Conservation (phyloP, 53 echinoderm and acorn worm genomes). For the Holothuria leucospilota region DNA sequence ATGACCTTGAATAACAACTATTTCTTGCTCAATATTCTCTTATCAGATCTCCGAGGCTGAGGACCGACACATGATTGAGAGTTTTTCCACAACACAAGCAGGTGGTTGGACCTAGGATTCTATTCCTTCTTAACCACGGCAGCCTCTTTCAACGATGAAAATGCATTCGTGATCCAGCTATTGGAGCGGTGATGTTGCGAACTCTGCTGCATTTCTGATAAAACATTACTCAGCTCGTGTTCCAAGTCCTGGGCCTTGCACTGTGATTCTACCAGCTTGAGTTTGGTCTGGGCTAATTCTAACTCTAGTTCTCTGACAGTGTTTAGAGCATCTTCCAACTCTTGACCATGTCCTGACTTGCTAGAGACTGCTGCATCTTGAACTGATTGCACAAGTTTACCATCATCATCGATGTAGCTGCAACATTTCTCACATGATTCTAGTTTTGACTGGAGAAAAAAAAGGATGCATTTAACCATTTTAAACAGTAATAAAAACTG, state of each 20-base stretch:
- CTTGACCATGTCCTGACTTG: constrained; percentile 27
- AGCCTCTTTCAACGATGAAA: constrained; percentile 85
- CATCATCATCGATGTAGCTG: constrained; percentile 72
- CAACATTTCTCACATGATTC: constrained; percentile 81
- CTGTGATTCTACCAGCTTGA: constrained; percentile 93
- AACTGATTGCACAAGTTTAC: constrained; percentile 75
- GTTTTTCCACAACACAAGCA: no score
- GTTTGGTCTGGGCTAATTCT: constrained; percentile 96
- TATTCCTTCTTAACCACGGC: constrained; percentile 69
- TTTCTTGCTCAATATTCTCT: no score
- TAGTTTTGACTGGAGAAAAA: constrained; percentile 67
- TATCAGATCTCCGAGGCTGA: no score
- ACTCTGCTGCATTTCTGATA: constrained; percentile 75
- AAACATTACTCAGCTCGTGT: constrained; percentile 79
- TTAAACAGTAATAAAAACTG: no score
- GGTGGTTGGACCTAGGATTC: neutral
- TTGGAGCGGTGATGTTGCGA: constrained; percentile 52
- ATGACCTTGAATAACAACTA: no score
- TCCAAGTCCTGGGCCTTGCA: constrained; percentile 92
- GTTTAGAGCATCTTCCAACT: constrained; percentile 69
- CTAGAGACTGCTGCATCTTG: neutral
- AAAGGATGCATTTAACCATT: neutral
- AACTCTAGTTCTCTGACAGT: constrained; percentile 85
- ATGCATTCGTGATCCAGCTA: constrained; percentile 91
- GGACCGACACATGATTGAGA: no score